phyloP scores from a whole-genome alignment of 2,888 invertebrate species.

The Pachydiplax longipennis region DNA sequence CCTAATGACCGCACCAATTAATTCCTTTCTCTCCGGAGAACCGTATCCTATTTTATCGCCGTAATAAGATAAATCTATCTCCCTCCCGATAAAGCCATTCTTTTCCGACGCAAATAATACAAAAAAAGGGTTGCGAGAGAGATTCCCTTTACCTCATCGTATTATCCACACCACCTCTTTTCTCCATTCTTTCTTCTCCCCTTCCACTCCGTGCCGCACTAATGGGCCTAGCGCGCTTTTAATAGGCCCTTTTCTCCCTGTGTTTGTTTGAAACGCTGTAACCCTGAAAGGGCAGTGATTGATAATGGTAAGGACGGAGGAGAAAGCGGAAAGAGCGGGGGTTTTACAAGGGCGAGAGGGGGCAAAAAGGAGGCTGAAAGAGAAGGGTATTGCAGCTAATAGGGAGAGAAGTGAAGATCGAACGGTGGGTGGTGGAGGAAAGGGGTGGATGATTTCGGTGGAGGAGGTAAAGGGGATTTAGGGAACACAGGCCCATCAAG shows the following conservation, averaged over 20 bases:
- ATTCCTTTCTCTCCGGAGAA: background rate
- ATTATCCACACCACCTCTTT: background rate
- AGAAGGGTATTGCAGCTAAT: background rate
- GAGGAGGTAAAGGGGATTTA: background rate
- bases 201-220: background rate
- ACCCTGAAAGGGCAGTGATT: conserved; percentile 41
- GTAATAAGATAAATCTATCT: background rate
- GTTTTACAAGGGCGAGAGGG: too few relatives aligned
- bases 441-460: background rate
- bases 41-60: background rate
- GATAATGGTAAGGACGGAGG: background rate
- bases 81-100: background rate
- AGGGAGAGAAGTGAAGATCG: background rate
- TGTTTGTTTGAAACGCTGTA: conserved; percentile 39
- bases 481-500: background rate
- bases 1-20: background rate
- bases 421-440: background rate
- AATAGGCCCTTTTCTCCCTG: conserved; percentile 8
- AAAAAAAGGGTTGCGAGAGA: background rate
- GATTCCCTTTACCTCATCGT: background rate
- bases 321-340: background rate
- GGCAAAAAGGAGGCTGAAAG: too few relatives aligned
- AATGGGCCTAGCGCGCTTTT: conserved; percentile 21
- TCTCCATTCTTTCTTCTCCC: background rate
- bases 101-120: background rate